Evolutionary conservation across 2,113 vertebrate genomes (phyloP).

Genomic region (Tichodroma muraria): DNA sequence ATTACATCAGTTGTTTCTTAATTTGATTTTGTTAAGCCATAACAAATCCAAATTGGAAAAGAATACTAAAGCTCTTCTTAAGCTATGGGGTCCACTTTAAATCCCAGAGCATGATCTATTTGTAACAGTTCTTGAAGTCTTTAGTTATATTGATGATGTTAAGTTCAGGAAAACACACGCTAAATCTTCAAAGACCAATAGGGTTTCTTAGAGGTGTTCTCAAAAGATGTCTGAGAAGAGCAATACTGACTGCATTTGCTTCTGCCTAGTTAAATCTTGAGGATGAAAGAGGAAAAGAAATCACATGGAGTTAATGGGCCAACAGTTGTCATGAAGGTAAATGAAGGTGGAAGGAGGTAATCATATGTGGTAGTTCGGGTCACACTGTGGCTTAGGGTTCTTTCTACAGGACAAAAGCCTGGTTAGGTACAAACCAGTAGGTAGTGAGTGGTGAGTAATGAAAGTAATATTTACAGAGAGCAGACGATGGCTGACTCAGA

Average conservation of each 20-base stretch:
- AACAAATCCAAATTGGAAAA: background rate
- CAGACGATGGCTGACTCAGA: background rate
- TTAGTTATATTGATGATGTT: background rate
- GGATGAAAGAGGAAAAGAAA: background rate
- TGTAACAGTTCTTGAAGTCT: background rate
- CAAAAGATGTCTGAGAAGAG: background rate
- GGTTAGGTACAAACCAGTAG: background rate
- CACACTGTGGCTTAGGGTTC: accelerated
- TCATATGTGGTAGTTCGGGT: background rate
- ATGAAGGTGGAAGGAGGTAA: background rate
- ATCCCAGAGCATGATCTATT: background rate
- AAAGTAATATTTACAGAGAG: background rate
- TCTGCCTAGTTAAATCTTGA: background rate
- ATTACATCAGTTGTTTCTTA: background rate
- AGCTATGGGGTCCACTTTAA: background rate
- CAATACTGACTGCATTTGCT: background rate
- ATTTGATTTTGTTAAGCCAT: background rate
- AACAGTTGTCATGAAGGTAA: background rate
- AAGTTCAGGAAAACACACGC: background rate
- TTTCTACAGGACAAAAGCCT: background rate
- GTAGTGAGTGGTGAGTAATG: background rate
- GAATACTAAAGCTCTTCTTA: background rate
- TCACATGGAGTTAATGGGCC: background rate
- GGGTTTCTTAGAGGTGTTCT: background rate
- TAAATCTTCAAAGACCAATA: background rate